Evolutionary conservation across 2,797 vertebrate genomes (phyloP).

Genomic region (Enteromius viviparus): DNA sequence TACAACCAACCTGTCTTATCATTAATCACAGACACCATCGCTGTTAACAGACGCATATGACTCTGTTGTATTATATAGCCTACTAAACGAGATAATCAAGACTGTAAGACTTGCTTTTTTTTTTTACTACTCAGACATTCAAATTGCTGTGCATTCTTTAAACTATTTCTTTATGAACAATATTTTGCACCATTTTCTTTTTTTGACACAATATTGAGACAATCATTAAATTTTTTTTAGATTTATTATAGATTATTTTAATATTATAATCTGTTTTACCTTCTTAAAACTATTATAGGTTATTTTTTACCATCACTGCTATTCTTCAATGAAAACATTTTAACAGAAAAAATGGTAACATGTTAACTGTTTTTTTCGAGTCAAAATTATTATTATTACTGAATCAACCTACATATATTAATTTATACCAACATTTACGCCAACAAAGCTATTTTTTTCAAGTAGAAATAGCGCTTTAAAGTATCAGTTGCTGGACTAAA

Average conservation of each 20-base stretch:
- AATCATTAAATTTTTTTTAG: not conserved
- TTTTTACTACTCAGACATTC: not conserved
- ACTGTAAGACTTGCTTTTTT: not conserved
- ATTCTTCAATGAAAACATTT: not conserved
- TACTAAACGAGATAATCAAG: not conserved
- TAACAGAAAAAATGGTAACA: not conserved
- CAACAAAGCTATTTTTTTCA: not conserved
- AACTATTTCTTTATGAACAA: not conserved
- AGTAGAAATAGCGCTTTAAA: not conserved
- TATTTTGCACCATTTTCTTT: not conserved
- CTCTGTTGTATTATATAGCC: not conserved
- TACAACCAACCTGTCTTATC: slow-evolving; percentile 18
- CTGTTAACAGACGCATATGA: not conserved
- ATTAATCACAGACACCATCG: slow-evolving; percentile 24
- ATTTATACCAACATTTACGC: not conserved
- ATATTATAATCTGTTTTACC: not conserved
- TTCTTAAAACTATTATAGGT: not conserved
- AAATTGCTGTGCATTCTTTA: not conserved
- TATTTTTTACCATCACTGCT: not conserved
- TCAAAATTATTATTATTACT: not conserved
- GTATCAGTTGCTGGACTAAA: not conserved
- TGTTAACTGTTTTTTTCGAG: not conserved
- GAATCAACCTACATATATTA: not conserved
- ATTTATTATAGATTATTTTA: no score
- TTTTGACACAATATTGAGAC: not conserved